Conservation (phyloP, 2,797 vertebrate genomes). For the Peromyscus attwateri region DNA sequence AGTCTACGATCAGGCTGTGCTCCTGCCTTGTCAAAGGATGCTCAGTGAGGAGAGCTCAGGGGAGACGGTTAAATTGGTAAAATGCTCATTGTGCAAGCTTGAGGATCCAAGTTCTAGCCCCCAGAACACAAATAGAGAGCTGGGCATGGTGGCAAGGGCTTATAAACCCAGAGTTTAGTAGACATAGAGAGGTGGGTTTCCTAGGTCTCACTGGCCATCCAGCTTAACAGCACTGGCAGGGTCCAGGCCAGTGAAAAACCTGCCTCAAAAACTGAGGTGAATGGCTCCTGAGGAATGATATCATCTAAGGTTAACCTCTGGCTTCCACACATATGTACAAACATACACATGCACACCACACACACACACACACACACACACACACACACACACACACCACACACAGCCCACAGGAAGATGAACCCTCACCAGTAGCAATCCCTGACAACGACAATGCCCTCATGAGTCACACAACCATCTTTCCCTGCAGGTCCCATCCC, state of each 20-base stretch:
- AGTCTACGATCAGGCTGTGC: not conserved
- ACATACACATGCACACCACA: not conserved
- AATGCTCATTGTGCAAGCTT: not conserved
- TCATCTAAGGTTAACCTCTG: not conserved
- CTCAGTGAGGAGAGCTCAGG: not conserved
- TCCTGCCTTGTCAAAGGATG: not conserved
- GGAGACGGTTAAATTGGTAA: not conserved
- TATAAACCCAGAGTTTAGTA: not conserved
- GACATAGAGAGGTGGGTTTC: not conserved
- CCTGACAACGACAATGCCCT: not conserved
- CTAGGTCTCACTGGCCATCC: not conserved
- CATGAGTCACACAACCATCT: not conserved
- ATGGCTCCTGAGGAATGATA: not conserved
- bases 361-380: not conserved
- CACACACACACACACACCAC: not conserved
- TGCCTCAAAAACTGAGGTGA: not conserved
- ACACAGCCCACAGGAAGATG: not conserved
- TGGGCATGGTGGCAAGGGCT: not conserved
- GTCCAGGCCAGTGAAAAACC: not conserved
- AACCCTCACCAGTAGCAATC: no score
- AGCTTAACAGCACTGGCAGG: not conserved
- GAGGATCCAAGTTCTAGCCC: not conserved
- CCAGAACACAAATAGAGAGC: not conserved
- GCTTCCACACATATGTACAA: no score
- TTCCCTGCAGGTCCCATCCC: not conserved